Conservation (phyloP, 2,797 vertebrate species). For the Gambelia wislizenii region DNA sequence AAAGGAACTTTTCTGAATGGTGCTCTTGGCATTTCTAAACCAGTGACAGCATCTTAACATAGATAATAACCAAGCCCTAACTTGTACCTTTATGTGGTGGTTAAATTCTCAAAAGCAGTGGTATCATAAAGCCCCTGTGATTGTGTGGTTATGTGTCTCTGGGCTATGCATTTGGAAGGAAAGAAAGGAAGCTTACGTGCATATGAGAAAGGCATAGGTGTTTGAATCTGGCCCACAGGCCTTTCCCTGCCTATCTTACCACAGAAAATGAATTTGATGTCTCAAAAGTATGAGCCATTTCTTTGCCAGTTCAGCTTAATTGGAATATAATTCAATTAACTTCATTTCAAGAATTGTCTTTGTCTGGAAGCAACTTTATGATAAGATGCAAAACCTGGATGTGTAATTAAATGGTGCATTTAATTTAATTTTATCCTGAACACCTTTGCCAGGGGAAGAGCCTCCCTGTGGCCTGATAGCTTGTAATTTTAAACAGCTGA, state of each 20-base stretch:
- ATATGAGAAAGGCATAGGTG: not conserved
- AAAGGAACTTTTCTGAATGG: too few species aligned
- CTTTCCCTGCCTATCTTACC: conserved; percentile 14
- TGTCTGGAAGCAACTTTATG: conserved; percentile 43
- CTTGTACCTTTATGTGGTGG: not conserved
- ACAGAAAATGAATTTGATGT: conserved; percentile 20
- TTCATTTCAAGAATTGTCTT: conserved; percentile 45
- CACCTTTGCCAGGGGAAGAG: conserved; percentile 29
- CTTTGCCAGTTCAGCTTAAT: conserved; percentile 41
- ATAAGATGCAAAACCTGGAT: conserved; percentile 45
- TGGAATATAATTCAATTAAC: conserved; percentile 45
- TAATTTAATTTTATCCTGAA: conserved; percentile 39
- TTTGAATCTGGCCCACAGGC: not conserved
- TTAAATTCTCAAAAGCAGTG: conserved; percentile 1
- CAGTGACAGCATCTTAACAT: not conserved
- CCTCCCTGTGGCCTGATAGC: conserved; percentile 20
- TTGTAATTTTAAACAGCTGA: conserved; percentile 44
- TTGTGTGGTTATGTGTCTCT: not conserved
- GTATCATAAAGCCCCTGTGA: not conserved
- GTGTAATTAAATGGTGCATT: conserved; percentile 45
- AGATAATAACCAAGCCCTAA: not conserved
- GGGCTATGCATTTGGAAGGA: not conserved
- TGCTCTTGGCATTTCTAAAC: not conserved
- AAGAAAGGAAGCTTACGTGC: not conserved
- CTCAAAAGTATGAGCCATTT: conserved; percentile 15